Evolutionary conservation across 2,888 invertebrate genomes (phyloP).

Genomic region (Drosophila koepferae): DNA sequence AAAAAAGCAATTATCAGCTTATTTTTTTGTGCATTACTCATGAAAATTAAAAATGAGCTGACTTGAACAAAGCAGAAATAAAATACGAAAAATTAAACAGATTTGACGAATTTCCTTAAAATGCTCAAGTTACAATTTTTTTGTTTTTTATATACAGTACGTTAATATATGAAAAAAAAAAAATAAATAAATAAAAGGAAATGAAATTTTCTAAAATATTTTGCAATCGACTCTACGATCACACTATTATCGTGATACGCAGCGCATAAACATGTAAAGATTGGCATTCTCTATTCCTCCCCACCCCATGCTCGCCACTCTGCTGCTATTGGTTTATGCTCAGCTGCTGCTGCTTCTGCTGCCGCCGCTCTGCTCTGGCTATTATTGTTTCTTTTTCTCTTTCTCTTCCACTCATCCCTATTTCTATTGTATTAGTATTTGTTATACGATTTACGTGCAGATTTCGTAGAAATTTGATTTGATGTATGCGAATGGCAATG

Average conservation of each 20-base stretch:
- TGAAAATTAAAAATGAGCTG: slow-evolving; percentile 31
- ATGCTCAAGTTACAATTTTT: slow-evolving; percentile 19
- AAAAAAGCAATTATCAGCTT: slow-evolving; percentile 45
- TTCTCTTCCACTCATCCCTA: slow-evolving; percentile 21
- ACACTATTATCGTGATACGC: slow-evolving; percentile 13
- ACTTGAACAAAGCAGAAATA: slow-evolving; percentile 19
- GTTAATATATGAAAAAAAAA: not conserved
- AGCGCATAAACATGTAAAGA: slow-evolving; percentile 24
- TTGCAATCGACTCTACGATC: not conserved
- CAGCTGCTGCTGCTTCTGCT: slow-evolving; percentile 43
- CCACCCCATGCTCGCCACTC: not conserved
- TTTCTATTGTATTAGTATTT: slow-evolving; percentile 54
- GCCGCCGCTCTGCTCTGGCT: slow-evolving; percentile 29
- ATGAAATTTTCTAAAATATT: not conserved
- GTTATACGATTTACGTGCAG: slow-evolving; percentile 58
- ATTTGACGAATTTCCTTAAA: slow-evolving; percentile 17
- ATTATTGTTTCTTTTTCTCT: slow-evolving; percentile 20
- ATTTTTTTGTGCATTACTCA: slow-evolving; percentile 38
- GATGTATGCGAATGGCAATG: slow-evolving; percentile 27
- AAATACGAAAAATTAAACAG: slow-evolving; percentile 4
- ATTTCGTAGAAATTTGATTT: slow-evolving; percentile 68
- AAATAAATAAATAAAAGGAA: not conserved
- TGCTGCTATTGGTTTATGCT: slow-evolving; percentile 18
- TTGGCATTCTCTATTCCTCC: slow-evolving; percentile 11
- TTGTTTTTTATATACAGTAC: not conserved